Base-by-base conservation (phyloP, 1,140 invertebrate species). In the Aphaenogaster rudis region DNA sequence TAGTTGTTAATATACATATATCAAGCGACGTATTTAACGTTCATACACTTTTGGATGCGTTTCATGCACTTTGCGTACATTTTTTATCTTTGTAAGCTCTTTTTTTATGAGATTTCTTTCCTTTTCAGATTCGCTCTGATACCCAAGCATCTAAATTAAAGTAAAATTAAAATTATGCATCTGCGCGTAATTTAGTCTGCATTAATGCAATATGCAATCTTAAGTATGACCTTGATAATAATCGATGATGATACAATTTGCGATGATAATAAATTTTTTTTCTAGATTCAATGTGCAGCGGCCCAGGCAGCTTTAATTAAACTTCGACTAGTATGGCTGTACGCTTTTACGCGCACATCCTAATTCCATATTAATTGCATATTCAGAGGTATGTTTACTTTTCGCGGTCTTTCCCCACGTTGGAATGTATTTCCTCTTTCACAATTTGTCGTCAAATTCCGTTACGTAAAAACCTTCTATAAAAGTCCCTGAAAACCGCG, bases 151-250 rank as follows among this genome's bases (percentile, higher is more conserved):
- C 21, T 45, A 13, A n/a, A 64, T 78, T 64, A 33, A 48, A 48
- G 6, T 45, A n/a, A 48, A 78, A 64, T 11, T 50, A 6, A 48
- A 66, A 48, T 79, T 79, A 66, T 36, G n/a, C 17, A 36, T 13
- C 9, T 36, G 33, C 28, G 15, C 42, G 28, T 42, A 50, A n/a
- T 79, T 36, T 36, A 48, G 6, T 79, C 45, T 3, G 17, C 15
- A 64, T 63, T 63, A 64, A 79, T 66, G 66, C 61, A 79, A 79
- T 66, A 63, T 57, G 33, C 11, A 39, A 57, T 39, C n/a, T 59
- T 7, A 61, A 61, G 17, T 48, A 36, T 28, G n/a, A 78, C n/a
- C 36, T 45, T 59, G n/a, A 59, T 42, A n/a, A 59, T 48, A 79
- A 45, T 78, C 39, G 15, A 45, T 2, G 72, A 42, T 28, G 2